Evolutionary conservation across 2,888 invertebrate species (phyloP).

Genomic region (Sipha maydis): DNA sequence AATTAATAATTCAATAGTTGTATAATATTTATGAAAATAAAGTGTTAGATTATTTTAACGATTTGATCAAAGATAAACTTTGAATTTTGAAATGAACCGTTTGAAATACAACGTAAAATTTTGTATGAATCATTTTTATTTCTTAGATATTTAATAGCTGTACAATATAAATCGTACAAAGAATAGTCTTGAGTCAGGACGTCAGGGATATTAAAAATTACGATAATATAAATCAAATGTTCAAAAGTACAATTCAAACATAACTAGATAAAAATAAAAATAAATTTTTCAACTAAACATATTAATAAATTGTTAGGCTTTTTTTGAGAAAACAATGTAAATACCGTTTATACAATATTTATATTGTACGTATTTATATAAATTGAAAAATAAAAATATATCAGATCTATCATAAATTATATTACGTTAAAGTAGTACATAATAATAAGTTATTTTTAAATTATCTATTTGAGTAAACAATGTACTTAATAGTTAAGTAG

Average conservation of each 20-base stretch:
- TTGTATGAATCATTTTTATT: background rate
- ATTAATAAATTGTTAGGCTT: background rate
- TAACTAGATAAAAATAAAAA: too few relatives aligned
- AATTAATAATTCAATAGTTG: background rate
- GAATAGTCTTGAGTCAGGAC: too few relatives aligned
- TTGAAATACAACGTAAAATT: background rate
- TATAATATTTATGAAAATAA: background rate
- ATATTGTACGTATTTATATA: background rate
- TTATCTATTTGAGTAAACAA: too few relatives aligned
- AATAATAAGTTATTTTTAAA: background rate
- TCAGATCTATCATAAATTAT: background rate
- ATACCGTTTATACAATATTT: background rate
- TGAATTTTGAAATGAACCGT: background rate
- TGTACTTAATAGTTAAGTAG: background rate
- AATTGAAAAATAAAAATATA: background rate
- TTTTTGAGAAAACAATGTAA: background rate
- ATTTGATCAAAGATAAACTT: background rate
- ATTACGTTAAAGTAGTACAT: background rate
- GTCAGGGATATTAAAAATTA: too few relatives aligned
- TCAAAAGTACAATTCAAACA: background rate
- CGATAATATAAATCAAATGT: background rate
- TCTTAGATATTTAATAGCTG: background rate
- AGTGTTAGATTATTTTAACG: background rate
- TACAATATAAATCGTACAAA: background rate
- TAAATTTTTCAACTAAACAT: too few relatives aligned